Base-by-base conservation (phyloP, 2,113 vertebrate genomes). In the Seriola rivoliana region DNA sequence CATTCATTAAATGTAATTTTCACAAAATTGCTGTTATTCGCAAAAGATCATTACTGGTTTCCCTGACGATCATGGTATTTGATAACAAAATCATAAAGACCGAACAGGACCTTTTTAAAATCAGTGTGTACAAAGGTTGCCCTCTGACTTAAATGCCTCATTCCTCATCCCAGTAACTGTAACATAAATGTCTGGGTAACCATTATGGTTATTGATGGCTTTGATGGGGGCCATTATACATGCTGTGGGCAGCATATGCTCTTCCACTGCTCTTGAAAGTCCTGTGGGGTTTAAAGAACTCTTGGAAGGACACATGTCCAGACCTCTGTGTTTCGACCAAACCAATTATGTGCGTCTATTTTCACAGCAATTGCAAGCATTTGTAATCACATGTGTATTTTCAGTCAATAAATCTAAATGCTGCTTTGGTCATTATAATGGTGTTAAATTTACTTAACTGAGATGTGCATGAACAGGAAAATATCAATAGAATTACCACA, bases 131-230 rank as follows among this genome's bases (percentile, higher is more conserved):
- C 77, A 83, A 85, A 92, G 87, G 86, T 88, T 89, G 90, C 88
- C 88, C 90, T 82, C 67, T 63, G 40, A 85, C 77, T 86, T 81
- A 80, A 87, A 86, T 50, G 85, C 83, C 85, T 90, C 90, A 92
- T 94, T 86, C 77, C 44, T 95, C 92, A 91, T 91, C 67, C 76
- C 81, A 46, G 80, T 91, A 92, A 89, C 87, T 93, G 89, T 91
- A 93, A 89, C 92, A 93, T 93, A 88, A 94, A 93, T 79, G 91
- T 93, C 94, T 83, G 59, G 72, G 82, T 89, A 82, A 90, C 90
- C 91, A 94, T 94, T 93, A 94, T 54, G 81, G 90, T 95, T 95
- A 95, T 95, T 94, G 93, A 95, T 94, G 91, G 85, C 75, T 86
- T 85, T 89, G 93, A 90, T 86, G 86, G 91, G 78, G 85, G 84